A percentile compares a stretch with the other conserved stretches of the same genome.
Conservation (phyloP, 2,113 vertebrate species). For the Melozone crissalis region DNA sequence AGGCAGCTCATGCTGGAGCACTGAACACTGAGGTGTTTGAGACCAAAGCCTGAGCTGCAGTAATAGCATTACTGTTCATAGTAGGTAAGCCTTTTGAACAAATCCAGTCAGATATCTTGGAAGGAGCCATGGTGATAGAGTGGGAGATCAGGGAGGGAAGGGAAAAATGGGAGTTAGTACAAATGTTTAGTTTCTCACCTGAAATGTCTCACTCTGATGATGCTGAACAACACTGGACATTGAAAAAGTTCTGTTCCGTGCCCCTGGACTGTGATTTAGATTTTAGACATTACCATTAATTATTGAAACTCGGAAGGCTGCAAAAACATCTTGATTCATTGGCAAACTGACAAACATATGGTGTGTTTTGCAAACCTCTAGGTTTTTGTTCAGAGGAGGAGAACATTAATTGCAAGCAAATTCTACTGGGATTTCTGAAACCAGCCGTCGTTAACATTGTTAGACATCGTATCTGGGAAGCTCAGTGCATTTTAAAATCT, state of each 20-base stretch:
- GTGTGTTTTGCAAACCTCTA: constrained; percentile 78
- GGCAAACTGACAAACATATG: constrained; percentile 86
- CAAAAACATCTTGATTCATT: constrained; percentile 84
- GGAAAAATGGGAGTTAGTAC: neutral
- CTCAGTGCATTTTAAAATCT: constrained; percentile 57
- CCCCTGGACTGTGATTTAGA: constrained; percentile 75
- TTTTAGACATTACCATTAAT: constrained; percentile 84
- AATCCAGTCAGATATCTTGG: neutral
- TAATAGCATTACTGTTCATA: neutral
- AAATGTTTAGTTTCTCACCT: constrained; percentile 54
- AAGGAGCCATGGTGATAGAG: neutral
- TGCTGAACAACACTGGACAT: constrained; percentile 54
- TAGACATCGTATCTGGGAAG: constrained; percentile 61
- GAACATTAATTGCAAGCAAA: constrained; percentile 79
- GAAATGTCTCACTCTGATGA: constrained; percentile 44
- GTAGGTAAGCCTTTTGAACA: neutral
- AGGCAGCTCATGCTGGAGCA: neutral
- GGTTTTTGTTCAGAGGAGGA: constrained; percentile 76
- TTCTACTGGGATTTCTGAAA: constrained; percentile 74
- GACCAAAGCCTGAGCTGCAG: neutral
- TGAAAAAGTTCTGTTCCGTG: constrained; percentile 62
- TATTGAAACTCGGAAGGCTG: constrained; percentile 81
- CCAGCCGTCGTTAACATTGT: constrained; percentile 70
- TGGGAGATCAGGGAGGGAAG: neutral
- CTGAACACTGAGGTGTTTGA: neutral